Evolutionary conservation across 1,140 invertebrate genomes (phyloP).

Genomic region (Micrasema longulum): DNA sequence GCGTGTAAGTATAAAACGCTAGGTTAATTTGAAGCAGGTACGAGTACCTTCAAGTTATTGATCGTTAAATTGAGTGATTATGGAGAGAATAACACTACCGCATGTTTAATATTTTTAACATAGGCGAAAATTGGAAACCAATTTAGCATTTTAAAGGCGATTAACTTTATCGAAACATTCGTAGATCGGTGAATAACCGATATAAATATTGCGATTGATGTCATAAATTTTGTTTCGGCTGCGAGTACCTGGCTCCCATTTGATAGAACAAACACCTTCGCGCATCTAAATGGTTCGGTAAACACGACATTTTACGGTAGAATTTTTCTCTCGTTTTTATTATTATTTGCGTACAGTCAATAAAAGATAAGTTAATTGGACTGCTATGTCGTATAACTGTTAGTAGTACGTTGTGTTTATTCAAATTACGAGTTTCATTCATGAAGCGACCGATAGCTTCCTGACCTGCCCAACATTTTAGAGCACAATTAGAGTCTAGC

Average conservation of each 20-base stretch:
- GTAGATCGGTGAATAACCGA: not conserved
- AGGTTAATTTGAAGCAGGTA: no score
- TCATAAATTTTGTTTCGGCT: not conserved
- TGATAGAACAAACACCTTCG: constrained; percentile 1
- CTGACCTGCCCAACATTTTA: constrained; percentile 47
- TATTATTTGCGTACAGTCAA: constrained; percentile 49
- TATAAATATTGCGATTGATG: constrained; percentile 33
- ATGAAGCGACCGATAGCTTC: constrained; percentile 46
- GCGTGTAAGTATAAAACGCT: no score
- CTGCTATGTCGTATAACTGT: constrained; percentile 53
- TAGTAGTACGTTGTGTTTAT: constrained; percentile 48
- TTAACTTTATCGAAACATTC: no score
- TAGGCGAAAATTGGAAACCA: no score
- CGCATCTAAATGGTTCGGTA: constrained; percentile 33
- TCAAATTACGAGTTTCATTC: constrained; percentile 51
- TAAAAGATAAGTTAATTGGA: constrained; percentile 55
- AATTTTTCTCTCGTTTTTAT: constrained; percentile 38
- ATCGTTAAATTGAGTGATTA: constrained; percentile 18
- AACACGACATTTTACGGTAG: constrained; percentile 23
- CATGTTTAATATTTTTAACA: constrained; percentile 17
- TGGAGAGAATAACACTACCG: not conserved
- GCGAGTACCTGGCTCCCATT: not conserved
- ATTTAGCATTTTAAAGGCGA: not conserved
- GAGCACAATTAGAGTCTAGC: constrained; percentile 51
- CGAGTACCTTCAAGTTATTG: constrained; percentile 26